Percentiles rank a stretch among this genome's conserved stretches.
phyloP scores from a whole-genome alignment of 2,888 invertebrate species.

The Drosophila stalkeri region DNA sequence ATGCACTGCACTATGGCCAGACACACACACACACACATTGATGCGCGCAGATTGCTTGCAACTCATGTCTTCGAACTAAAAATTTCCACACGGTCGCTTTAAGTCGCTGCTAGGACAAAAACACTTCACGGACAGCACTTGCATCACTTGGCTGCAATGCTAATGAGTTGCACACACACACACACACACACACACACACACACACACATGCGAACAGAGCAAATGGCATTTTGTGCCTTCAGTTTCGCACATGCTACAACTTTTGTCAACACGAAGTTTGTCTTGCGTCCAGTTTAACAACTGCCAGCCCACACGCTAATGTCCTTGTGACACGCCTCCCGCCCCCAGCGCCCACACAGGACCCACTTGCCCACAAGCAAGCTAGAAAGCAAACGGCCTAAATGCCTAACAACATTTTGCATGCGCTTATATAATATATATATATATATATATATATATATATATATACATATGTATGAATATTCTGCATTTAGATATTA shows the following conservation, averaged over 20 bases:
- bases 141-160: constrained; percentile 58
- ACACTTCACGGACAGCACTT: constrained; percentile 54
- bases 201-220: constrained; percentile 30
- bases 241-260: constrained; percentile 46
- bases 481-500: neutral
- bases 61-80: constrained; percentile 23
- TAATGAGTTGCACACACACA: constrained; percentile 59
- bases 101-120: constrained; percentile 54
- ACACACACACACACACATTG: neutral
- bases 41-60: neutral
- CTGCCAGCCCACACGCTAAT: neutral
- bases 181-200: constrained; percentile 17
- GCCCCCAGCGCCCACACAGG: too few species aligned
- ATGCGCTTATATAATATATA: neutral
- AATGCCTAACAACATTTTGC: constrained; percentile 35
- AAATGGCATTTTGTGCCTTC: constrained; percentile 44
- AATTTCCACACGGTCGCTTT: constrained; percentile 29
- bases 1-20: constrained; percentile 25
- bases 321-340: neutral
- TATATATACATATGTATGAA: neutral
- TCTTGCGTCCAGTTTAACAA: constrained; percentile 29
- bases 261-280: constrained; percentile 61
- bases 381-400: constrained; percentile 13
- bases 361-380: neutral
- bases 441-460: constrained; percentile 1